phyloP scores from a whole-genome alignment of 2,113 vertebrate genomes.

The Stegostoma tigrinum region DNA sequence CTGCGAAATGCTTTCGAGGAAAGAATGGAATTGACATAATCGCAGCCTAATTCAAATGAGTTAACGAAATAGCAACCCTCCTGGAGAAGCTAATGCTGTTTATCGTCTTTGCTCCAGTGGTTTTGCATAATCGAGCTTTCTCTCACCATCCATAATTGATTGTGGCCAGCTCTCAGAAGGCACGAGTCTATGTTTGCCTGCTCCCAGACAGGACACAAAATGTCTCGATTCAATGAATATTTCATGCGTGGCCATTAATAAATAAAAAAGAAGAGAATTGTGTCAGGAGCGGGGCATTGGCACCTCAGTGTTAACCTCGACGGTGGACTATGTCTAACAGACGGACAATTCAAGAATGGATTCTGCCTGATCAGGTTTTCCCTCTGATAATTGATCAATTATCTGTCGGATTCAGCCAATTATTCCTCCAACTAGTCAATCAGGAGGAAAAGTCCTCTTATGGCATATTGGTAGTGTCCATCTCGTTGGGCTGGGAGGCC shows the following conservation, averaged over 20 bases:
- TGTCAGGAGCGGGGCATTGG: background rate
- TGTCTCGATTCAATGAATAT: background rate
- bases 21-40: background rate
- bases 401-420: background rate
- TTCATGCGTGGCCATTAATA: background rate
- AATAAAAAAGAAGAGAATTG: background rate
- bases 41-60: background rate
- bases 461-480: too few relatives aligned
- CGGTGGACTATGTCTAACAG: background rate
- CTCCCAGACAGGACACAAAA: background rate
- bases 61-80: background rate
- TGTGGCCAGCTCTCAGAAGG: background rate
- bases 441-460: too few relatives aligned
- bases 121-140: slow-evolving; percentile 20
- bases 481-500: too few relatives aligned
- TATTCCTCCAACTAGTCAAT: background rate
- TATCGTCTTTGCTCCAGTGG: background rate
- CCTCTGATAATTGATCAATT: background rate
- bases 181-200: background rate
- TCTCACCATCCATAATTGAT: slow-evolving; percentile 15
- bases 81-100: background rate
- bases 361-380: background rate
- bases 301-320: background rate
- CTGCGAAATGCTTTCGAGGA: background rate
- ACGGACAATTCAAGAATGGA: background rate